Evolutionary conservation across 1,140 invertebrate species (phyloP), one percentile per base, ranked within the genome.

Genomic region (Oppia nitens): DNA sequence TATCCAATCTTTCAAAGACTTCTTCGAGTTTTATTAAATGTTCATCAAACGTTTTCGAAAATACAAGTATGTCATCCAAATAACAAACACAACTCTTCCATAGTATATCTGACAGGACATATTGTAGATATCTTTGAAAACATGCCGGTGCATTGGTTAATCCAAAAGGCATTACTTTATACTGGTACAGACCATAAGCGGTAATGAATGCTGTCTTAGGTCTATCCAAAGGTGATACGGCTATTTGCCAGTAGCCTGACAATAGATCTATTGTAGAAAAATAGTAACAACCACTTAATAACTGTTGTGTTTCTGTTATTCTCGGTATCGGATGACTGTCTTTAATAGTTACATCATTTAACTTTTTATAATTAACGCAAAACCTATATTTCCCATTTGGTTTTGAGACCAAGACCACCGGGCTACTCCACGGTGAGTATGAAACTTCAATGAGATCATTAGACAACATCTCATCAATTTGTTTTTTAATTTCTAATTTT

Each of bases 261-360:
- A 6, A 9, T 20, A 51, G n/a, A n/a, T 56, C 49, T 9, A 51
- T 51, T 51, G 21, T 67, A 1, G 66, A 65, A 56, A 74, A 77
- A 26, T 69, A 68, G 14, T 57, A 68, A 3, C 64, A 64, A 1
- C 70, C 71, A 1, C 60, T 14, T 0, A 78, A 57, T 4, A 51
- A 58, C 29, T 69, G 60, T 2, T 78, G 58, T 11, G 63, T 63
- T 27, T 75, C 72, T 11, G 74, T 68, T 24, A 78, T 73, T 6
- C 65, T 40, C 0, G 73, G 75, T 3, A 79, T 57, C 64, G 78
- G 76, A 66, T 72, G 79, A 32, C 62, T 66, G 64, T 78, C 75
- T 52, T 66, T 63, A 1, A 67, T 65, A 0, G 69, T 76, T 0
- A 50, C 65, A 54, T 26, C 4, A 64, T 79, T 79, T 21, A 78